Evolutionary conservation across 2,888 invertebrate genomes (phyloP), one percentile per base, ranked within the genome.

Genomic region (Alloplasta piceator): DNA sequence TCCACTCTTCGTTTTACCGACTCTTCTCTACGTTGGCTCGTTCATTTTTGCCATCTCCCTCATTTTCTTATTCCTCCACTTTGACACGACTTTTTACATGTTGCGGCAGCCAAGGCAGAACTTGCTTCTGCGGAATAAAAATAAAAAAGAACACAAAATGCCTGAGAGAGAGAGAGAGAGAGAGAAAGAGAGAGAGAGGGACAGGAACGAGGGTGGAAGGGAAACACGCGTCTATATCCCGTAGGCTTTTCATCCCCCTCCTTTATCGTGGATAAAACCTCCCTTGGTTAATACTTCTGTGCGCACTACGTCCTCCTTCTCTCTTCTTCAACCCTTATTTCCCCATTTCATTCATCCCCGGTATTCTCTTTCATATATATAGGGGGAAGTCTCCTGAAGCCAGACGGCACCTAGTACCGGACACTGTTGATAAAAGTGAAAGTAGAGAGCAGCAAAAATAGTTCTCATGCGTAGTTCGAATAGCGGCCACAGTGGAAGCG

Each of bases 221-320:
- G 6, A 12, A 52, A 7, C 52, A 52, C 12, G 14, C 7, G 52
- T 52, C 43, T 16, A 48, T 46, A 36, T 38, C n/a, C 48, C 63
- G 39, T 64, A 38, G 39, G 14, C 52, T 39, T 16, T 71, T 77
- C 77, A 64, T 71, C 50, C 58, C 50, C 60, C 52, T 64, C 66
- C 66, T 78, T 46, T 48, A 26, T 26, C 26, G 26, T 50, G 61
- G 14, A 38, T 12, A 63, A 48, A 14, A 10, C 63, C 63, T 46
- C 58, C 56, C 26, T 26, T 48, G 52, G 61, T 52, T 77, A 63
- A 77, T 77, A 70, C 77, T 64, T 64, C 64, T 58, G 46, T 70
- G 70, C 77, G 14, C 52, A 26, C 26, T 26, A 26, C 26, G 1
- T 26, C 58, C 66, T 74, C 58, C 58, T 38, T 74, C 66, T 66